Evolutionary conservation across 2,113 vertebrate genomes (phyloP).

Genomic region (Rhagologus leucostigma): DNA sequence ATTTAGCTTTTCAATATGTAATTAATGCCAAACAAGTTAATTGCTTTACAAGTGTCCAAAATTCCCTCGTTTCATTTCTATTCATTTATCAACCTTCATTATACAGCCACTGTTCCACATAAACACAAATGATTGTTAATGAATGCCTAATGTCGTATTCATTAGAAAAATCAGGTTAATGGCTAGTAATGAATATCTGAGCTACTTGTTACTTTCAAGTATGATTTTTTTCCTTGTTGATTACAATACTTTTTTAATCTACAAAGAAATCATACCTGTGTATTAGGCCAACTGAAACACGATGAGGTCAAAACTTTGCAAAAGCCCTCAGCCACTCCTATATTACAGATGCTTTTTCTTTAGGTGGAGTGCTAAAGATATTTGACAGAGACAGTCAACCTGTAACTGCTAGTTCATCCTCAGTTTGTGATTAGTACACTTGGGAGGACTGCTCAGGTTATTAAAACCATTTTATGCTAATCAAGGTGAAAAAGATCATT

Average conservation of each 20-base stretch:
- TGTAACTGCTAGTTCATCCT: not conserved
- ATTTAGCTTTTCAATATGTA: conserved; percentile 86
- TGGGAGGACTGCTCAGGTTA: not conserved
- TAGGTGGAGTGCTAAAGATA: not conserved
- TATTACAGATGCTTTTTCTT: conserved; percentile 5
- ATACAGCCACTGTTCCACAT: conserved; percentile 73
- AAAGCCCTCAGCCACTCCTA: not conserved
- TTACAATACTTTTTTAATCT: conserved; percentile 61
- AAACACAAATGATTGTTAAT: conserved; percentile 82
- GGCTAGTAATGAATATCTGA: conserved; percentile 72
- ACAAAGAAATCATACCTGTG: conserved; percentile 66
- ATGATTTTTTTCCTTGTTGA: not conserved
- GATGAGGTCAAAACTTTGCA: conserved; percentile 39
- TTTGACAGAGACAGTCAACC: not conserved
- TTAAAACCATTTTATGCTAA: not conserved
- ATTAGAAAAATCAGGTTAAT: conserved; percentile 84
- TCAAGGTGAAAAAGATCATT: not conserved
- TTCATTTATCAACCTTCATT: conserved; percentile 80
- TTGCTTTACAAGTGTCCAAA: conserved; percentile 81
- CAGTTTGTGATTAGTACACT: not conserved
- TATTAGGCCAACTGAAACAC: not conserved
- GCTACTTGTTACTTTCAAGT: conserved; percentile 67
- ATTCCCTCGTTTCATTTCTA: conserved; percentile 80
- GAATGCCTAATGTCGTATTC: conserved; percentile 80
- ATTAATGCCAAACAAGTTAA: conserved; percentile 88